These are phyloP conservation scores for Clistopyga incitator DNA, from an alignment of 2,888 invertebrate genomes.

Conservation along the genomic window DNA sequence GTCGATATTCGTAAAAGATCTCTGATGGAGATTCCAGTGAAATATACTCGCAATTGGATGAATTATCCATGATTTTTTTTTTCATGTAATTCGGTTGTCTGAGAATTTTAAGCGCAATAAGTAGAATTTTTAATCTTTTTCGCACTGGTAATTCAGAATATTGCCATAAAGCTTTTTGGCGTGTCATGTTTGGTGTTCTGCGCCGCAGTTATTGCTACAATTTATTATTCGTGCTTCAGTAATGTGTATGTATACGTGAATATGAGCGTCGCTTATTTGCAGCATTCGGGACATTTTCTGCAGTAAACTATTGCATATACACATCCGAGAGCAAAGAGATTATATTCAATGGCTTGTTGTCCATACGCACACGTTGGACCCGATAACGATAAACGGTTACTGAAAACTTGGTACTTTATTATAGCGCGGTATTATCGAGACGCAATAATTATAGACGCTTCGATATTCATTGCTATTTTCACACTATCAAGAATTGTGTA, in stretches of 20 bases:
- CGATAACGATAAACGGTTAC: background rate
- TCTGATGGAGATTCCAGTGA: too few relatives aligned
- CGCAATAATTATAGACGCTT: background rate
- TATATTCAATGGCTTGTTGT: conserved; percentile 11
- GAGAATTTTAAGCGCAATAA: background rate
- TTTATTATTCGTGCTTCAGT: background rate
- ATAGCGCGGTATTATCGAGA: background rate
- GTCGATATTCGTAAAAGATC: too few relatives aligned
- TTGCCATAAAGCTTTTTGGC: background rate
- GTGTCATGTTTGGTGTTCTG: background rate
- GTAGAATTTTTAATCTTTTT: background rate
- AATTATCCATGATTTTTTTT: too few relatives aligned
- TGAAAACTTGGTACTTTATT: conserved; percentile 12
- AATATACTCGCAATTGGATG: too few relatives aligned
- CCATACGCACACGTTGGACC: background rate
- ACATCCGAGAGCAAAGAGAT: background rate
- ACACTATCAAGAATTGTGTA: background rate
- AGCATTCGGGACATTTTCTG: too few relatives aligned
- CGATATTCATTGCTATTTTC: conserved; percentile 7
- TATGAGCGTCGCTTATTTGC: background rate
- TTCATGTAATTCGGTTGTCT: background rate
- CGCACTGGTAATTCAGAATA: background rate
- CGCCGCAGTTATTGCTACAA: background rate
- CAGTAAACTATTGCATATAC: conserved; percentile 11
- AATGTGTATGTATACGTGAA: background rate